Conservation (phyloP, 2,888 invertebrate genomes). For the Mythimna pallens region DNA sequence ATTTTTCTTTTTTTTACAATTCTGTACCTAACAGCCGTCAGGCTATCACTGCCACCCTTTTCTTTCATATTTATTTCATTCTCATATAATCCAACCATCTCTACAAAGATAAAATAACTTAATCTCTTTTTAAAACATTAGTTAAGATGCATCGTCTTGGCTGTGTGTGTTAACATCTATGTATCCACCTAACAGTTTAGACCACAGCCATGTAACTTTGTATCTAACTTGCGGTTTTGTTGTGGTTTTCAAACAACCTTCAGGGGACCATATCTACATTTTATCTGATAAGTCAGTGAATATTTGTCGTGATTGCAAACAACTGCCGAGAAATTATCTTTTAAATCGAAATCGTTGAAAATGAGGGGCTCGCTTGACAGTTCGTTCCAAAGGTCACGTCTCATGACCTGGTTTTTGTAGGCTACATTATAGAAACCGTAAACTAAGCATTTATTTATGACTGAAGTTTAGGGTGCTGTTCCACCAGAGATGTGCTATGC, state of each 20-base stretch:
- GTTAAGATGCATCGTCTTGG: background rate
- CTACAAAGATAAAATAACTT: background rate
- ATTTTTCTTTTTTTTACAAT: too few species aligned
- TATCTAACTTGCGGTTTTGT: constrained; percentile 53
- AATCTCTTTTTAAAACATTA: background rate
- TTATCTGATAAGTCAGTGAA: constrained; percentile 50
- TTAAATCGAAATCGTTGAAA: constrained; percentile 28
- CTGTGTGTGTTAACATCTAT: background rate
- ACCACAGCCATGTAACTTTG: constrained; percentile 39
- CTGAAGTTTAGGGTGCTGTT: background rate
- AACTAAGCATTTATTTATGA: constrained; percentile 1
- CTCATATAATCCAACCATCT: too few species aligned
- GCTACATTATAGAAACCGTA: background rate
- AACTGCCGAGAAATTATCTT: constrained; percentile 6
- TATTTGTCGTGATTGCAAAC: constrained; percentile 21
- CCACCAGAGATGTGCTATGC: too few species aligned
- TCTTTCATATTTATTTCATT: too few species aligned
- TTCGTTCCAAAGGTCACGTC: constrained; percentile 19
- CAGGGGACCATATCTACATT: constrained; percentile 27
- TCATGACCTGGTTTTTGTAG: constrained; percentile 19
- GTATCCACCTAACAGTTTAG: constrained; percentile 32
- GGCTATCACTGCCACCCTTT: too few species aligned
- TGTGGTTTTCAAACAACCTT: constrained; percentile 62
- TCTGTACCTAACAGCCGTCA: too few species aligned
- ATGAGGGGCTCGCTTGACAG: constrained; percentile 3